Evolutionary conservation across 2,113 vertebrate genomes (phyloP), one percentile per base, ranked within the genome.

Genomic region (Clarias magur): DNA sequence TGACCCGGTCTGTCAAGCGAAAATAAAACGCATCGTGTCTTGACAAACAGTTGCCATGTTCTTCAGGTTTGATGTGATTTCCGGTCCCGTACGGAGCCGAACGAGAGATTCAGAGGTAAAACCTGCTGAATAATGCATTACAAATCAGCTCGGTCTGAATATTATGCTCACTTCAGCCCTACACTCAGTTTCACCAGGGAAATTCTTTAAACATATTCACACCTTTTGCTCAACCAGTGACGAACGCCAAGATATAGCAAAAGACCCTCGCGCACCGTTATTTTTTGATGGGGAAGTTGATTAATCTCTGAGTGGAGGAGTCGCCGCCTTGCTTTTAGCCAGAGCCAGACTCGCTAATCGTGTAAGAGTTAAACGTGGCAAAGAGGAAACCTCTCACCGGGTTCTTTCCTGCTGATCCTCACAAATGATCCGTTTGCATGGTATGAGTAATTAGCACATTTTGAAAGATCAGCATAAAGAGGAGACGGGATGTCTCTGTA

Each of bases 381-480:
- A 60, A 19, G 15, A 23, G 21, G 83, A 76, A 48, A 68, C 54
- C 48, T 73, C 86, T 75, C 83, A 70, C n/a, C 34, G 21, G 73
- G 73, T 75, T 86, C 53, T 78, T 82, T 85, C 80, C 56, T 82
- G 89, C 85, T 90, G 85, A 90, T 87, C 60, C 48, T n/a, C 63
- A 80, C 79, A 80, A 80, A 80, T 60, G 34, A 80, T 17, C 57
- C 17, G 12, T 34, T 80, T 67, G 63, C 54, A 54, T 11, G n/a
- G 63, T 54, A 38, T 8, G 80, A 83, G 72, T 82, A 90, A 89
- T 84, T 85, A 87, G 78, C 81, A 60, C n/a, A 79, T 81, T 57
- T 30, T 72, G 54, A 85, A 84, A 82, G 68, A 54, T 88, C 84
- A 88, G 88, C 84, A 82, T 56, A 80, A 80, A 57, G 15, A 63